phyloP scores from a whole-genome alignment of 2,888 invertebrate species.

The Allygus modestus region DNA sequence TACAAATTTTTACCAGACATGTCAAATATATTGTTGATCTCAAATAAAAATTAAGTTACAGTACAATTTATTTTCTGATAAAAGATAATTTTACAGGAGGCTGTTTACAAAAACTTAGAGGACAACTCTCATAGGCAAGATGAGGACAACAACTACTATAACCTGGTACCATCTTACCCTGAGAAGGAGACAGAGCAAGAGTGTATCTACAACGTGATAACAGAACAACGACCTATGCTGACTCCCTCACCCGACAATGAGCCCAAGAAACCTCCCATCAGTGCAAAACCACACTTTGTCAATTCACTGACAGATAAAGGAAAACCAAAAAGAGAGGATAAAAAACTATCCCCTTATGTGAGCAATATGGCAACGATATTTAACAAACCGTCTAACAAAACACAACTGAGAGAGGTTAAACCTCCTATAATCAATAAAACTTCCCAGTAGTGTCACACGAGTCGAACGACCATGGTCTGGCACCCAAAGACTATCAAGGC shows the following conservation, averaged over 20 bases:
- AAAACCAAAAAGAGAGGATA: slow-evolving; percentile 7
- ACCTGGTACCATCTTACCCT: slow-evolving; percentile 19
- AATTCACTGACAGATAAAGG: background rate
- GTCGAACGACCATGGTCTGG: too few species aligned
- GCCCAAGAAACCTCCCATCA: slow-evolving; percentile 5
- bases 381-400: slow-evolving; percentile 20
- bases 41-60: too few species aligned
- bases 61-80: background rate
- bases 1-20: too few species aligned
- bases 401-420: slow-evolving; percentile 33
- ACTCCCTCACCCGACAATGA: slow-evolving; percentile 25
- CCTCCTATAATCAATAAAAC: slow-evolving; percentile 28
- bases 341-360: slow-evolving; percentile 20
- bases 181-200: slow-evolving; percentile 40
- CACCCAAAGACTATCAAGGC: too few species aligned
- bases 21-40: too few species aligned
- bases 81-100: background rate
- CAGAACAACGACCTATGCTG: background rate
- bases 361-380: slow-evolving; percentile 46
- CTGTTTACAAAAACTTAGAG: slow-evolving; percentile 27
- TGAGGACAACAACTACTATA: slow-evolving; percentile 39
- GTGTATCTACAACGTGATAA: slow-evolving; percentile 41
- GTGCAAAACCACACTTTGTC: background rate
- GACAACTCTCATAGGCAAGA: background rate
- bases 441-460: slow-evolving; percentile 1